Evolutionary conservation across 2,888 invertebrate species (phyloP), one percentile per base, ranked within the genome.

Genomic region (Hyposoter dolosus): DNA sequence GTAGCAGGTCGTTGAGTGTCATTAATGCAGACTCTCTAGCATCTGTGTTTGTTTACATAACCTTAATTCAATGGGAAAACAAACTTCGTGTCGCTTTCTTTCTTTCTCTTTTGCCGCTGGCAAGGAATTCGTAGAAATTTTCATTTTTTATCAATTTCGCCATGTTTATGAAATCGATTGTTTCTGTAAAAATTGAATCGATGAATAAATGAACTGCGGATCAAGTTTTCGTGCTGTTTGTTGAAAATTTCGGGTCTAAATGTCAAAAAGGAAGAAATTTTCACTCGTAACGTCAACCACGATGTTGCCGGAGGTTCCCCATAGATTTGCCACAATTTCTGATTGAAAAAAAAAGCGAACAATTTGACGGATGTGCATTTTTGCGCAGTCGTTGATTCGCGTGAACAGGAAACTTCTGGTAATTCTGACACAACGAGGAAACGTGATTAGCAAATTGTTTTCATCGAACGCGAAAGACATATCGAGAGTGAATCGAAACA

Each of bases 41-140:
- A 60, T 28, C 60, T 60, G 28, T 60, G 23, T 60, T 28, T 28
- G 28, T 60, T 60, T 60, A 60, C 15, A 60, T 28, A 60, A 60
- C 60, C 60, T 60, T 6, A 60, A 60, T 60, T 60, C 1, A 28
- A 60, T 15, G 60, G 28, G 60, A 60, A 60, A 28, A 60, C 60
- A 60, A 12, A 12, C 28, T 60, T 15, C 60, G 60, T 60, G 28
- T 60, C 60, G 15, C 60, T 60, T 60, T 60, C 15, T 15, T 60
- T 28, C 60, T 60, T 28, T 60, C 23, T 28, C 12, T 60, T 15
- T 15, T 28, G 0, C 5, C n/a, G 4, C 6, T 60, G 3, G 28
- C 5, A 15, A 15, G 12, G 28, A 60, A 28, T 12, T 60, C 28
- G 60, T 4, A 23, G 23, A 3, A 9, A 12, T 23, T 7, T 12